Base-by-base conservation (phyloP, 2,113 vertebrate species). In the Etheostoma spectabile region DNA sequence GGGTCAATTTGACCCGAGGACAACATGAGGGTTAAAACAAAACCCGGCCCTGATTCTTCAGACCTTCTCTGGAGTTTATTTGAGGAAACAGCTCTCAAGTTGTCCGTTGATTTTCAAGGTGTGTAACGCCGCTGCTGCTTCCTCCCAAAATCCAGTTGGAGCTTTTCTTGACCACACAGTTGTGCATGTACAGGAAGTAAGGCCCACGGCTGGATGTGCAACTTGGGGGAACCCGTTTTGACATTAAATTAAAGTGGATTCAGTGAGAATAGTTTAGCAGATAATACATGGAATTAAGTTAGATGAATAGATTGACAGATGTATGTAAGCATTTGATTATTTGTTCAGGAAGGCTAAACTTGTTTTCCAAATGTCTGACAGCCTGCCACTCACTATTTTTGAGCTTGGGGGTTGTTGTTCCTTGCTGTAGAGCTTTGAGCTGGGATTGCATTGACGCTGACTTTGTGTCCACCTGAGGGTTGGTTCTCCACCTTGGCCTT, bases 401-500 rank as follows among this genome's bases (percentile, higher is more conserved):
- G 7, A 19, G 60, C 8, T 21, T 13, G 2, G 22, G 33, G 30
- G 7, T 42, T 46, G 19, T 6, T 12, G 24, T 15, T 48, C 27
- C 27, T 21, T 11, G 15, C 49, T 30, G 15, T 1, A 33, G 16
- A 30, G 18, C 13, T 51, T 33, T 63, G 56, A 61, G 19, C 19
- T 61, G 22, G 62, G 7, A 52, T 57, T 46, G 75, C 62, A 67
- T 59, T 64, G 24, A 52, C 21, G 15, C 21, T 18, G 6, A 63
- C 59, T 48, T 21, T 62, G 4, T 68, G 24, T 45, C 51, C 46
- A 22, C 53, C 35, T 12, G 56, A 55, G 18, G n/a, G 27, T 15
- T 46, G 12, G 5, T 35, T 60, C 62, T 70, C 66, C 51, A 55
- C 33, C 38, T 59, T 15, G 19, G 77, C 80, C 80, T 62, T 86